phyloP scores from a whole-genome alignment of 2,113 vertebrate species.

The Micronisus gabar region DNA sequence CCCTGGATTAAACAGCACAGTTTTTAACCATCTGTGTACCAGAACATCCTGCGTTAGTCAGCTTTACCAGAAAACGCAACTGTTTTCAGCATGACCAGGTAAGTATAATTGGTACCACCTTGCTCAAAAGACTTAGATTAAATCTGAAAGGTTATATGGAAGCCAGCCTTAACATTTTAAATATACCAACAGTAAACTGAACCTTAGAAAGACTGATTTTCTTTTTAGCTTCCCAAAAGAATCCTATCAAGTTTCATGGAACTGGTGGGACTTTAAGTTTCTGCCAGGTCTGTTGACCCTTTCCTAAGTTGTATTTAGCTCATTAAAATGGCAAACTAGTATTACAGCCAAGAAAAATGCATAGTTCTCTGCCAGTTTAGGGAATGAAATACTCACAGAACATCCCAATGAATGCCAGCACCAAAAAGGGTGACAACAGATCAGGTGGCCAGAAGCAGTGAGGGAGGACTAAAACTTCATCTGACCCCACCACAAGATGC shows the following conservation, averaged over 20 bases:
- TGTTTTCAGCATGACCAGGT: not conserved
- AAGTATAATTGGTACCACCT: not conserved
- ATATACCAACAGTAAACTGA: not conserved
- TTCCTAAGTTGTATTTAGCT: not conserved
- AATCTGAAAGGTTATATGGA: not conserved
- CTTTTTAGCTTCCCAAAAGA: not conserved
- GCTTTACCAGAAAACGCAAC: not conserved
- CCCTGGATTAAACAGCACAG: conserved; percentile 43
- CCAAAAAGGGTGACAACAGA: not conserved
- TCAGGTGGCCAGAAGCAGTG: not conserved
- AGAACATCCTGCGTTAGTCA: not conserved
- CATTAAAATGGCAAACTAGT: not conserved
- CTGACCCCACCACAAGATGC: not conserved
- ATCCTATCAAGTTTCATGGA: not conserved
- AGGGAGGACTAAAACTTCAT: not conserved
- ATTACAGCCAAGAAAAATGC: not conserved
- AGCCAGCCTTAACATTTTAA: not conserved
- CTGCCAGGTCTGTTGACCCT: not conserved
- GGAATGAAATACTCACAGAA: not conserved
- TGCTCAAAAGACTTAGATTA: not conserved
- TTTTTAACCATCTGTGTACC: conserved; percentile 23
- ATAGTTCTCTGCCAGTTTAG: not conserved
- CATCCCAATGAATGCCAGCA: not conserved
- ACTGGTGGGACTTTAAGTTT: not conserved
- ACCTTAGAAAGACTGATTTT: not conserved